phyloP scores from a whole-genome alignment of 2,113 vertebrate species.

The Psettodes erumei region DNA sequence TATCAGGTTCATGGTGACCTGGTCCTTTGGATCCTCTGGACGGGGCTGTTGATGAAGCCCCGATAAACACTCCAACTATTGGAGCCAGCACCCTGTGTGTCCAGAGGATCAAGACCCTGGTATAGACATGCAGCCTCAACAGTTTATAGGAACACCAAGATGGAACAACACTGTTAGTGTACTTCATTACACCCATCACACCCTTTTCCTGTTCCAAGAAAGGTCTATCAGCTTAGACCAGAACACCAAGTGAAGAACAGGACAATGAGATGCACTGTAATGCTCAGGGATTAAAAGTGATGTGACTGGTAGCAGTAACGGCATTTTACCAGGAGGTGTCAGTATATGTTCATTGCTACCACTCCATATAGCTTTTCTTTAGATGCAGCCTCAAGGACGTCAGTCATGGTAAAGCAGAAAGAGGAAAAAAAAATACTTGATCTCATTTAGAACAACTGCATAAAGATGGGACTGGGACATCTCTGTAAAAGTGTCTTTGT shows the following conservation, averaged over 20 bases:
- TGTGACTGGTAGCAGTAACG: slow-evolving; percentile 39
- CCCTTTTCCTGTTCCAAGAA: not conserved
- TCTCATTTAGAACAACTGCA: not conserved
- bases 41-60: no score
- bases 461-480: not conserved
- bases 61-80: no score
- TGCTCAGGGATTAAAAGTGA: not conserved
- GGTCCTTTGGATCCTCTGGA: no score
- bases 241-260: not conserved
- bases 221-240: not conserved
- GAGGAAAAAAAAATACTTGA: not conserved
- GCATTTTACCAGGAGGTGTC: slow-evolving; percentile 70
- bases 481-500: not conserved
- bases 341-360: slow-evolving; percentile 34
- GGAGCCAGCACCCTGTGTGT: no score
- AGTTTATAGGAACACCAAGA: not conserved
- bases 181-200: not conserved
- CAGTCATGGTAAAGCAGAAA: not conserved
- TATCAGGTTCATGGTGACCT: no score
- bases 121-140: not conserved
- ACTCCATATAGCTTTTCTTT: not conserved
- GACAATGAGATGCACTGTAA: not conserved
- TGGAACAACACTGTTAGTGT: not conserved
- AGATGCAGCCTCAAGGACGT: not conserved
- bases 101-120: no score